Evolutionary conservation across 2,113 vertebrate species (phyloP), one percentile per base, ranked within the genome.

Genomic region (Burhinus oedicnemus): DNA sequence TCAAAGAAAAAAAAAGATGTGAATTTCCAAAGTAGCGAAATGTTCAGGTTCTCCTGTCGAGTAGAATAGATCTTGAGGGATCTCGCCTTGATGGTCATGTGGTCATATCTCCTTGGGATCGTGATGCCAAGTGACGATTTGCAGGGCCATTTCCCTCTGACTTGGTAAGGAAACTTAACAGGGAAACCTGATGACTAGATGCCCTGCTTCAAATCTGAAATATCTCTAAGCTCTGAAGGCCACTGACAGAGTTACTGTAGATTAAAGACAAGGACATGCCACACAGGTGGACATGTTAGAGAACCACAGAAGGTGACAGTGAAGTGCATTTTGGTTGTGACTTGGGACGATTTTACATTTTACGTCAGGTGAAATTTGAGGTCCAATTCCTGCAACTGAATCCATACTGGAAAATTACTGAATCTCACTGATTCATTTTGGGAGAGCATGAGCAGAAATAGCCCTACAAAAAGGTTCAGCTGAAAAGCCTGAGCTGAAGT

Each of bases 1-100:
- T 47, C 7, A 49, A 85, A 52, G 7, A 7, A 55, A 79, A 55
- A 79, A 0, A 13, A 44, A 36, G 0, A 45, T 11, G 0, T 14
- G 23, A 34, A 61, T 70, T 92, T 90, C 23, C 2, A 10, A 83
- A 65, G 8, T 1, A 71, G 36, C 38, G 1, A 38, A 64, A 15
- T 4, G 4, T 38, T 27, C 26, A 25, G 4, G 5, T 76, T 65
- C 47, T 85, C 21, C 18, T 32, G 12, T 8, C 75, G 45, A 70
- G 8, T 16, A 45, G 64, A 79, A 47, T 0, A 61, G 49, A 17
- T 36, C 29, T 44, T 26, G 32, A 66, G 21, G 25, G 8, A 57
- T 15, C 7, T 45, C 45, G 58, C n/a, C 26, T 54, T 55, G 27
- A 47, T 13, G 6, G 7, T 27, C 49, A 30, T 38, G 26, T 32